Percentiles rank a stretch among this genome's conserved stretches.
phyloP scores from a whole-genome alignment of 1,140 invertebrate genomes.

The Temnothorax nylanderi region DNA sequence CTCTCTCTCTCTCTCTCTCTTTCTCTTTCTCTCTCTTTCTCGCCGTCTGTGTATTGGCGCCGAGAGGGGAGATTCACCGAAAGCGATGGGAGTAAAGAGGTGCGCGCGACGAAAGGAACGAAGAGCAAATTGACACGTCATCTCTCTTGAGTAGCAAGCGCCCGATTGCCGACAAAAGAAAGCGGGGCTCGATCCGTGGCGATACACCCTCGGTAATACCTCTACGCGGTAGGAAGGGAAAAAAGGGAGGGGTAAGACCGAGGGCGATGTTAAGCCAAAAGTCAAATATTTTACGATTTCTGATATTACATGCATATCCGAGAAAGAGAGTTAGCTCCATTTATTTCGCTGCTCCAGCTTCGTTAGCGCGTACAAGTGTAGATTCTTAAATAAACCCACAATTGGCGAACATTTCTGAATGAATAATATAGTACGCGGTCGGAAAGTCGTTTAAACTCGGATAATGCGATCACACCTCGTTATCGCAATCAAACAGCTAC shows the following conservation, averaged over 20 bases:
- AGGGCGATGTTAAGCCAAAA: neutral
- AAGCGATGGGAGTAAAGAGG: slow-evolving; percentile 57
- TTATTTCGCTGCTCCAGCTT: neutral
- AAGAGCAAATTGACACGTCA: slow-evolving; percentile 70
- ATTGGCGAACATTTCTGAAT: neutral
- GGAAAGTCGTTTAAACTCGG: neutral
- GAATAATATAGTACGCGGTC: neutral
- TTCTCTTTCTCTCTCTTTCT: slow-evolving; percentile 27
- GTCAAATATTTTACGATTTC: slow-evolving; percentile 12
- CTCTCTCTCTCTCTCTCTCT: slow-evolving; percentile 31
- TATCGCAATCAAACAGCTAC: neutral
- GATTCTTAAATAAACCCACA: neutral
- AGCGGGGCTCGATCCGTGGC: slow-evolving; percentile 46
- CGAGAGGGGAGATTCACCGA: slow-evolving; percentile 51
- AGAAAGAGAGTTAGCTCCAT: neutral
- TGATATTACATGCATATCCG: neutral
- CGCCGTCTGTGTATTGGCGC: slow-evolving; percentile 7
- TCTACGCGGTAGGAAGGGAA: slow-evolving; percentile 17
- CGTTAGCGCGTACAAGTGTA: neutral
- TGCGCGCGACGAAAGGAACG: slow-evolving; percentile 40
- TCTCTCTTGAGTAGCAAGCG: slow-evolving; percentile 67
- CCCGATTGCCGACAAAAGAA: slow-evolving; percentile 69
- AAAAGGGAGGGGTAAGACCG: neutral
- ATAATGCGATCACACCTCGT: neutral
- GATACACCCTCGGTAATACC: slow-evolving; percentile 49